Evolutionary conservation across 2,797 vertebrate genomes (phyloP).

Genomic region (Gobio occitaniae): DNA sequence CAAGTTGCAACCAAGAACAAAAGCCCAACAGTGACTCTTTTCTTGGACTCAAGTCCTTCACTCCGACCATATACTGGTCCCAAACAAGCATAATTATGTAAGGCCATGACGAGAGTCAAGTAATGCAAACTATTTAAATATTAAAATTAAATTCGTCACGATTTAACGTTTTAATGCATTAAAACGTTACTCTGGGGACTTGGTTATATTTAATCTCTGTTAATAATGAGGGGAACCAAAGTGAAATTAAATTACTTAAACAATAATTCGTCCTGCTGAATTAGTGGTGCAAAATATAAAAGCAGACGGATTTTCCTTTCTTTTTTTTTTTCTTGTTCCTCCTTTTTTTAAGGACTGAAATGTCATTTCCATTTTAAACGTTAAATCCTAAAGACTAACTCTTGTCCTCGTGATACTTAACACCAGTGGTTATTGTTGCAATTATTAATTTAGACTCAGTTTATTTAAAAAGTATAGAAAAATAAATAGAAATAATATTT

Average conservation of each 20-base stretch:
- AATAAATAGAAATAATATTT: constrained; percentile 24
- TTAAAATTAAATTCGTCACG: constrained; percentile 76
- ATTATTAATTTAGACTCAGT: background rate
- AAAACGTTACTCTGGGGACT: constrained; percentile 85
- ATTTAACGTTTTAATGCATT: constrained; percentile 80
- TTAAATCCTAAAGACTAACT: background rate
- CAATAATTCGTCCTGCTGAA: constrained; percentile 83
- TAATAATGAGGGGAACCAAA: constrained; percentile 81
- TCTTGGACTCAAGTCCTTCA: constrained; percentile 77
- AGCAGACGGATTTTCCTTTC: background rate
- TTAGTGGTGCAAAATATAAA: constrained; percentile 67
- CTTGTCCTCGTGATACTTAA: background rate
- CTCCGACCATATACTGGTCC: constrained; percentile 41
- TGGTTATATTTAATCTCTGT: constrained; percentile 76
- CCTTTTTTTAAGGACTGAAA: background rate
- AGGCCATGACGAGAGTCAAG: constrained; percentile 91
- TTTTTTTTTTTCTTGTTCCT: background rate
- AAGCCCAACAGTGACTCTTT: constrained; percentile 85
- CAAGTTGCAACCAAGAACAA: constrained; percentile 95
- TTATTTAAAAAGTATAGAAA: constrained; percentile 3
- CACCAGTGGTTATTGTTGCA: background rate
- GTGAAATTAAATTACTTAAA: constrained; percentile 84
- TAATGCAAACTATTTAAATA: constrained; percentile 86
- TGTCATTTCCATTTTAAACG: constrained; percentile 4
- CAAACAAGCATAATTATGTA: constrained; percentile 87